phyloP scores from a whole-genome alignment of 2,888 invertebrate species.

The Drosophila formosana region DNA sequence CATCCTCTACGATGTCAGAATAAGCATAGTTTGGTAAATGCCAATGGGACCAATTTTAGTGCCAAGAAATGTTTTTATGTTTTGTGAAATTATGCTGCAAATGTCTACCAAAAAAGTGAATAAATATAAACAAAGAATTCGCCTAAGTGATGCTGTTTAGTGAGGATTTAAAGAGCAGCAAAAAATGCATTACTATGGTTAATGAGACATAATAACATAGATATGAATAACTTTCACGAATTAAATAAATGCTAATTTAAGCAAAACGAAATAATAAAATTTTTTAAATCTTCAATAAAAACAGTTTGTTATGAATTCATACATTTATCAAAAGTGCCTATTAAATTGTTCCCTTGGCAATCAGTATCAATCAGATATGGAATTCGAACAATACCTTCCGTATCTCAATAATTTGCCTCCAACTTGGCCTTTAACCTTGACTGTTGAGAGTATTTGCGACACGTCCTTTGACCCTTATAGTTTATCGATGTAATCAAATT shows the following conservation, averaged over 20 bases:
- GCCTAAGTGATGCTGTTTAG: neutral
- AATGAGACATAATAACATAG: neutral
- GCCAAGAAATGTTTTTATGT: neutral
- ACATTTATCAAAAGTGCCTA: too few relatives aligned
- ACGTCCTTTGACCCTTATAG: neutral
- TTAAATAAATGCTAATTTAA: neutral
- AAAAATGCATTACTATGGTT: neutral
- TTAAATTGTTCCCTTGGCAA: neutral
- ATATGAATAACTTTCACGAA: neutral
- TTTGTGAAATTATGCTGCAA: constrained; percentile 1
- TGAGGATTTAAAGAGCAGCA: neutral
- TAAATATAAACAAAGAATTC: neutral
- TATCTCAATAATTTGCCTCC: neutral
- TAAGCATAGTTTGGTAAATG: constrained; percentile 26
- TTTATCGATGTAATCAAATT: neutral
- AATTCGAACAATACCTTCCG: neutral
- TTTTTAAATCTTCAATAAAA: too few relatives aligned
- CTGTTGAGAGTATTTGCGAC: neutral
- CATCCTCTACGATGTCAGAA: constrained; percentile 19
- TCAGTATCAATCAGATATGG: neutral
- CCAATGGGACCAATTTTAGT: neutral
- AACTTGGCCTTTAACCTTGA: neutral
- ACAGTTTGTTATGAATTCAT: too few relatives aligned
- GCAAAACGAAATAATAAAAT: neutral
- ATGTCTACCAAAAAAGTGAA: neutral